Percentiles rank a stretch among this genome's conserved stretches.
Conservation (phyloP, 1,140 invertebrate species). For the Monochamus saltuarius region DNA sequence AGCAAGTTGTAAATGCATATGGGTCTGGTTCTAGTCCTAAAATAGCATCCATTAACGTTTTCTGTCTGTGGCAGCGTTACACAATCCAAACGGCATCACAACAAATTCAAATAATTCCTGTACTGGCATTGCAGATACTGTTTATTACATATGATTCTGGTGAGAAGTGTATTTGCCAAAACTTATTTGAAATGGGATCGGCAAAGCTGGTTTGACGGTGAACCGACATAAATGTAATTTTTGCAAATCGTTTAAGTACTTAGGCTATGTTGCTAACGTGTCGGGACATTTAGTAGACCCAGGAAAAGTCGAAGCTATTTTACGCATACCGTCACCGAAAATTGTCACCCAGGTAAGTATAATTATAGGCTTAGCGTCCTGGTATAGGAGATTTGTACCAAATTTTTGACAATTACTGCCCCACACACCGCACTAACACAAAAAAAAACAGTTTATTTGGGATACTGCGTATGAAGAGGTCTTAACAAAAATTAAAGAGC, state of each 20-base stretch:
- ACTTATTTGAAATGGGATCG: too few species aligned
- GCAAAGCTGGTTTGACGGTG: constrained; percentile 37
- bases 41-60: too few species aligned
- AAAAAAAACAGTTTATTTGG: constrained; percentile 28
- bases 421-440: constrained; percentile 38
- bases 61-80: too few species aligned
- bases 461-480: constrained; percentile 11
- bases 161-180: too few species aligned
- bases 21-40: too few species aligned
- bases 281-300: constrained; percentile 46
- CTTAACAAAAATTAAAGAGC: constrained; percentile 20
- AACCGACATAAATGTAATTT: constrained; percentile 48
- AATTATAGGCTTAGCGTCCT: constrained; percentile 53
- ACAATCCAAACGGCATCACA: too few species aligned
- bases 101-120: too few species aligned
- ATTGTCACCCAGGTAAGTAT: constrained; percentile 47
- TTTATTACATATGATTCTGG: too few species aligned
- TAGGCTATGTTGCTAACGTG: constrained; percentile 45
- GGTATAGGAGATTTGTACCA: constrained; percentile 46
- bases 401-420: constrained; percentile 39
- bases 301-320: constrained; percentile 50
- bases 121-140: too few species aligned
- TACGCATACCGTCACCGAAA: constrained; percentile 34
- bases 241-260: constrained; percentile 37
- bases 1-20: too few species aligned